Base-by-base conservation (phyloP, 2,113 vertebrate genomes). In the Lichenostomus cassidix region DNA sequence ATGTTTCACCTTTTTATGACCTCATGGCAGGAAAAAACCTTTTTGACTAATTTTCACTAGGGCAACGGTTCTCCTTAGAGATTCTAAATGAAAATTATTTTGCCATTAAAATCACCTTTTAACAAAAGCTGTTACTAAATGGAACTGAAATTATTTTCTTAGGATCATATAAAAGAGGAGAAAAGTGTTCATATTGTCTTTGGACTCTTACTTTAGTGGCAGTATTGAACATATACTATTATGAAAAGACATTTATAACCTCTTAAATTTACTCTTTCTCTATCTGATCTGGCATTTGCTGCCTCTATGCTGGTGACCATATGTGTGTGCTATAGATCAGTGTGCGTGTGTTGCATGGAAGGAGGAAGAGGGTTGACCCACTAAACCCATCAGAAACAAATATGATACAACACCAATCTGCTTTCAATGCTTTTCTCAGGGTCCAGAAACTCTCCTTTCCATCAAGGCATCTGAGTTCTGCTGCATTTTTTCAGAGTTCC, bases 271-370 rank as follows among this genome's bases (percentile, higher is more conserved):
- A n/a, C n/a, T 64, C 46, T 77, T 77, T 20, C 73, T 60, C 9
- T 82, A 79, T 95, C 87, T 94, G 87, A 87, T 95, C 80, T 94
- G 92, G 94, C 89, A 84, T 68, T 92, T 89, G 92, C 44, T 89
- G 90, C 64, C 64, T 91, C 47, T 33, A 17, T 69, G 89, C 91
- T 97, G 94, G 87, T 87, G 87, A 89, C 92, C 91, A 87, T 91
- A 92, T 91, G 91, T 94, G 83, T 24, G n/a, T 67, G 56, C 71
- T 94, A 15, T 1, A 71, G 76, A 89, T 68, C 56, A 39, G 56
- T 14, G 39, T 59, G 56, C 12, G 4, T 35, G 37, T 80, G 20
- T 24, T 53, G 6, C 12, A 8, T 14, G 44, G 80, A 89, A 75
- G 42, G 49, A 91, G 87, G 83, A 89, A 94, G 74, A 89, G 18